A percentile compares a stretch with the other conserved stretches of the same genome.
These are phyloP conservation scores for Agrilus cyanescens DNA, from an alignment of 2,888 invertebrate genomes.

Conservation along the genomic window DNA sequence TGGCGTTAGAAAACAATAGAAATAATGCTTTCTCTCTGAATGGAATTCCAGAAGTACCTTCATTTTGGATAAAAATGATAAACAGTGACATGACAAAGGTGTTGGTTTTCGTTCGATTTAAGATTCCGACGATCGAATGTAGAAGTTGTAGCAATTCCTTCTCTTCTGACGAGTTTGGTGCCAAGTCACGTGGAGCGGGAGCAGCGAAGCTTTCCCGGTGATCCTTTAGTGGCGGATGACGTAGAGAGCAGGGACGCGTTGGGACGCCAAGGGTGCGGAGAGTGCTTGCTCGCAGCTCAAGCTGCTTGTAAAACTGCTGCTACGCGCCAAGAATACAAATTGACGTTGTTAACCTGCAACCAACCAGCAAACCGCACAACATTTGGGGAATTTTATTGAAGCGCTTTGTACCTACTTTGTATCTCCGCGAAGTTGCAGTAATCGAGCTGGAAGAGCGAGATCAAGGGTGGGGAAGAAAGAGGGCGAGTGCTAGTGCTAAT, in stretches of 20 bases:
- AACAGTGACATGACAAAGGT: not conserved
- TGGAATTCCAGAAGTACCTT: too few relatives aligned
- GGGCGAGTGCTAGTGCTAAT: too few relatives aligned
- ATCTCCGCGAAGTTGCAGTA: conserved; percentile 16
- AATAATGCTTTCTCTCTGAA: too few relatives aligned
- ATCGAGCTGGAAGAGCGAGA: conserved; percentile 10
- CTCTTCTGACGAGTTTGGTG: conserved; percentile 2
- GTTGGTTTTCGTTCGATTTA: not conserved
- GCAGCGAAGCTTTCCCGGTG: conserved; percentile 7
- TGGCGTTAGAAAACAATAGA: too few relatives aligned
- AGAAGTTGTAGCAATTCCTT: too few relatives aligned
- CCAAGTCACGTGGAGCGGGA: conserved; percentile 15
- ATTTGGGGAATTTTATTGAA: conserved; percentile 27
- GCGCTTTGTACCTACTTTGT: conserved; percentile 28
- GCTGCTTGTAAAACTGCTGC: conserved; percentile 31
- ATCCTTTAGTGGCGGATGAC: conserved; percentile 12
- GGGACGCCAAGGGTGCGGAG: not conserved
- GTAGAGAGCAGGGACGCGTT: conserved; percentile 6
- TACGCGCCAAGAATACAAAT: conserved; percentile 28
- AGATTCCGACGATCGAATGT: not conserved
- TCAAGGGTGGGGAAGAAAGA: not conserved
- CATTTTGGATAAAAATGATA: not conserved
- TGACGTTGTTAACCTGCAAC: conserved; percentile 25
- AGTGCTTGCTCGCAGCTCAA: conserved; percentile 19
- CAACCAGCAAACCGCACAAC: conserved; percentile 23